Evolutionary conservation across 2,113 vertebrate genomes (phyloP), one percentile per base, ranked within the genome.

Genomic region (Strigops habroptila): DNA sequence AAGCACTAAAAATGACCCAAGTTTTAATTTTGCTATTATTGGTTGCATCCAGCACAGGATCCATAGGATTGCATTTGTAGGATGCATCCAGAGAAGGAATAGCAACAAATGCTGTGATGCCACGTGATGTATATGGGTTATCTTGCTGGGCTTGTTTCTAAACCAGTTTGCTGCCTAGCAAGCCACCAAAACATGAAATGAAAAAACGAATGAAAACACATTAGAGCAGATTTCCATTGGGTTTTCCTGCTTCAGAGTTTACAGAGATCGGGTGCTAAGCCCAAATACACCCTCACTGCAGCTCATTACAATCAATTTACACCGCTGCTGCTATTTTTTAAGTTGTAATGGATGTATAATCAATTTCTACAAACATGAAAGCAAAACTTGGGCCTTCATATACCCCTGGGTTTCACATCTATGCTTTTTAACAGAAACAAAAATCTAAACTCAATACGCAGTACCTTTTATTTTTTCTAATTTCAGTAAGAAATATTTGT

Each of bases 101-200:
- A 12, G 30, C 0, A 0, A 59, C 2, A 0, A 46, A 49, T 33
- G 19, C 46, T 37, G 14, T 21, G n/a, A 83, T 33, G 24, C 33
- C 43, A 78, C 53, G 18, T 1, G 0, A 55, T 4, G 6, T 44
- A 62, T 12, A 39, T 13, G 9, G 21, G 41, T 51, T 77, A 67
- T 39, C 51, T 55, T 31, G n/a, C 52, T 48, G 35, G 52, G 31
- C 33, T 81, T 49, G 33, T 55, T 86, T 82, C 70, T 68, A 67
- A 63, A 73, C n/a, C 35, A 76, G 28, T 11, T 37, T 1, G 1
- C 31, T 81, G 9, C 22, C 39, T n/a, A 46, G 25, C 33, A 71
- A 81, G 35, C 37, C 33, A 46, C 25, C 27, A 65, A 73, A 70
- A 62, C 13, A 35, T 0, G n/a, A 35, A 59, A 59, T 24, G 22